Evolutionary conservation across 2,113 vertebrate species (phyloP).

Genomic region (Callipepla californica): DNA sequence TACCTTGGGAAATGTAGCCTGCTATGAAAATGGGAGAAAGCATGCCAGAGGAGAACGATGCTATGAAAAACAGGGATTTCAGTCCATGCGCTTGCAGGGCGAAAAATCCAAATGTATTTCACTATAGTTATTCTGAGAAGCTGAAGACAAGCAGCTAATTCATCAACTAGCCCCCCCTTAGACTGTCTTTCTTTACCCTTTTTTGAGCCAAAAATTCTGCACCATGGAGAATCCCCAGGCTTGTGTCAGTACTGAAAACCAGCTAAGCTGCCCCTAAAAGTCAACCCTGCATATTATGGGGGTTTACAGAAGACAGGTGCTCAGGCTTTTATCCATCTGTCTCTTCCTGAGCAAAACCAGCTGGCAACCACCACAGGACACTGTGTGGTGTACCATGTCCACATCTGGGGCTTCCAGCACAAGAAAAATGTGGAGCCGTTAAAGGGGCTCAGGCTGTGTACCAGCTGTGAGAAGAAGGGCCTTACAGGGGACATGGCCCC

Average conservation of each 20-base stretch:
- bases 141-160: background rate
- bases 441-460: background rate
- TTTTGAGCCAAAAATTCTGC: background rate
- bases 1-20: background rate
- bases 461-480: fast-evolving
- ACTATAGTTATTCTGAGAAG: background rate
- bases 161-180: background rate
- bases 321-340: background rate
- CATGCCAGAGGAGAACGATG: background rate
- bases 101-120: background rate
- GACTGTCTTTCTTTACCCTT: background rate
- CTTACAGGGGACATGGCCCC: background rate
- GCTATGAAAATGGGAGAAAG: background rate
- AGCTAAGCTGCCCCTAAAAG: background rate
- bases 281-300: background rate
- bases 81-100: background rate
- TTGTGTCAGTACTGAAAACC: background rate
- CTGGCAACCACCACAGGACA: background rate
- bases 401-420: background rate
- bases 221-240: fast-evolving
- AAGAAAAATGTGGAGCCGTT: background rate
- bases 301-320: background rate
- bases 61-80: background rate
- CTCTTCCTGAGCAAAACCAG: background rate
- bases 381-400: background rate